Base-by-base conservation (phyloP, 1,140 invertebrate genomes). In the Anastatus disparis region DNA sequence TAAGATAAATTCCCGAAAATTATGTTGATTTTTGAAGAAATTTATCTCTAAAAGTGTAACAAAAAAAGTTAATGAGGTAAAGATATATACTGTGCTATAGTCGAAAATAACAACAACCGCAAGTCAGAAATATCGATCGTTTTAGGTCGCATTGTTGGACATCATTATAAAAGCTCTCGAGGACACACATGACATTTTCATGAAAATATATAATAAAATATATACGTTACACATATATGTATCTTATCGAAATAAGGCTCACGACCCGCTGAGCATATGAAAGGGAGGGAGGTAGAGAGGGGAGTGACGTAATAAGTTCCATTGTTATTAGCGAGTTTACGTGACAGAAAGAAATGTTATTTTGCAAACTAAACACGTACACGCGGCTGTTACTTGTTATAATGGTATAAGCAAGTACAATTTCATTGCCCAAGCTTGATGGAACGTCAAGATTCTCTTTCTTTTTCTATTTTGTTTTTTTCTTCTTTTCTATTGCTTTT, bases 351-450 rank as follows among this genome's bases (percentile, higher is more conserved):
- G 65, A 59, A 68, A 68, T 59, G 27, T 2, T 24, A 50, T 46
- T 68, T 67, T 67, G 52, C 53, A 46, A 31, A 53, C 64, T 20
- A 40, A 31, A 58, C 64, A 67, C 52, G 64, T 67, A 67, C 42
- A 6, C 40, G n/a, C n/a, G n/a, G n/a, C n/a, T n/a, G n/a, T n/a
- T n/a, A n/a, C n/a, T n/a, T n/a, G n/a, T n/a, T n/a, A n/a, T n/a
- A n/a, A n/a, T n/a, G n/a, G 22, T 29, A 35, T 44, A 46, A 55
- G 22, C 55, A 38, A 68, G 42, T 35, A 13, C 38, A 7, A 40
- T 4, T 38, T 46, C 50, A 38, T 46, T 56, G 35, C 42, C 40
- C 42, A 46, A 29, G 52, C 52, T 40, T 38, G 42, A 59, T 13
- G 29, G n/a, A 8, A 29, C 31, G 42, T 40, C 42, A 40, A 68